Evolutionary conservation across 2,113 vertebrate genomes (phyloP).

Genomic region (Periophthalmodon schlosseri): DNA sequence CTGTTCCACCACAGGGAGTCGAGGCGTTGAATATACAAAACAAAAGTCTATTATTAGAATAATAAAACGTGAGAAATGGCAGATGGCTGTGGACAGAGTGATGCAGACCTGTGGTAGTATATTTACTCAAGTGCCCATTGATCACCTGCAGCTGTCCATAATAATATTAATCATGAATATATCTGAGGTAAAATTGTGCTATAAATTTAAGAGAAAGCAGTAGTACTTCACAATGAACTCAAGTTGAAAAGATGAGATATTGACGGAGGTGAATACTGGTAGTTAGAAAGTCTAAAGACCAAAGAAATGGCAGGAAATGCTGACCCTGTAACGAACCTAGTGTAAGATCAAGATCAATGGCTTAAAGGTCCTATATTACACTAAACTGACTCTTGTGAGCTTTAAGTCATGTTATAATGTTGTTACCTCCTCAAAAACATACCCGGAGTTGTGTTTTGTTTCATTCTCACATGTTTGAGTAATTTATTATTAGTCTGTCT

Average conservation of each 20-base stretch:
- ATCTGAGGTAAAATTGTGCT: background rate
- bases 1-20: slow-evolving; percentile 57
- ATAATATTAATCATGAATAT: slow-evolving; percentile 20
- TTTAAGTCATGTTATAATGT: too few species aligned
- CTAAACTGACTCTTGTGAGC: too few species aligned
- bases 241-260: background rate
- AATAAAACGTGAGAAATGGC: slow-evolving; percentile 52
- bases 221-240: background rate
- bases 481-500: too few species aligned
- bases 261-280: background rate
- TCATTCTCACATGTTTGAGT: too few species aligned
- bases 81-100: slow-evolving; percentile 29
- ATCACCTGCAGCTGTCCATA: slow-evolving; percentile 7
- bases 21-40: slow-evolving; percentile 65
- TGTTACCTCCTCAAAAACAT: too few species aligned
- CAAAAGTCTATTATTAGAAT: slow-evolving; percentile 59
- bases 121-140: slow-evolving; percentile 8
- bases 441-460: too few species aligned
- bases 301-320: too few species aligned
- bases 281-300: too few species aligned
- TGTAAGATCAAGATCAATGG: too few species aligned
- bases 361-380: too few species aligned
- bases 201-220: background rate
- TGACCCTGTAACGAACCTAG: too few species aligned
- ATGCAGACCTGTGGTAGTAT: background rate